Evolutionary conservation across 2,888 invertebrate genomes (phyloP).

Genomic region (Stratiomys singularior): DNA sequence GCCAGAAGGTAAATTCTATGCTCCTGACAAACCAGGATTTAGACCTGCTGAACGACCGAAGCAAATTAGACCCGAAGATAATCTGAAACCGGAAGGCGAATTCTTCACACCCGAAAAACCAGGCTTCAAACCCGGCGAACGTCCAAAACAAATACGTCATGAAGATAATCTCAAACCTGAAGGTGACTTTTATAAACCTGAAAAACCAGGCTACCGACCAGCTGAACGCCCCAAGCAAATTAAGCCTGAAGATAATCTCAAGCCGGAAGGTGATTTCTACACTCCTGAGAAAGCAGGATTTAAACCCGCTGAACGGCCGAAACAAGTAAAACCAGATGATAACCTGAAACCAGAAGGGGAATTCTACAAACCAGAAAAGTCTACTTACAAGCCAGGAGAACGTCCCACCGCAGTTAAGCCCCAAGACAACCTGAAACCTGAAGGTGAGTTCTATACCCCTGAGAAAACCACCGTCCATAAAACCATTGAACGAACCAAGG

Average conservation of each 20-base stretch:
- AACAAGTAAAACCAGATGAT: conserved; percentile 66
- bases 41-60: conserved; percentile 61
- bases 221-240: conserved; percentile 56
- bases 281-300: conserved; percentile 60
- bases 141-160: conserved; percentile 64
- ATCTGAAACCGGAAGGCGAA: conserved; percentile 66
- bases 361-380: conserved; percentile 63
- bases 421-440: conserved; percentile 68
- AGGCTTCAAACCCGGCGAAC: conserved; percentile 64
- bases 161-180: conserved; percentile 68
- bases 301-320: conserved; percentile 67
- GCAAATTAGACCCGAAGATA: conserved; percentile 68
- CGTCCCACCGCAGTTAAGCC: conserved; percentile 66
- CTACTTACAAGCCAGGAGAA: conserved; percentile 60
- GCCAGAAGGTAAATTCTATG: conserved; percentile 65
- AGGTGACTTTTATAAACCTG: conserved; percentile 66
- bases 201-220: conserved; percentile 61
- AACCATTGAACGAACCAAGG: conserved; percentile 63
- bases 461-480: conserved; percentile 48
- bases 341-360: conserved; percentile 66
- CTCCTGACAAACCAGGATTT: conserved; percentile 59
- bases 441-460: conserved; percentile 62
- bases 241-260: conserved; percentile 67
- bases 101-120: conserved; percentile 65
- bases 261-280: conserved; percentile 65